Base-by-base conservation (phyloP, 2,797 vertebrate species). In the Sebastes jordani region DNA sequence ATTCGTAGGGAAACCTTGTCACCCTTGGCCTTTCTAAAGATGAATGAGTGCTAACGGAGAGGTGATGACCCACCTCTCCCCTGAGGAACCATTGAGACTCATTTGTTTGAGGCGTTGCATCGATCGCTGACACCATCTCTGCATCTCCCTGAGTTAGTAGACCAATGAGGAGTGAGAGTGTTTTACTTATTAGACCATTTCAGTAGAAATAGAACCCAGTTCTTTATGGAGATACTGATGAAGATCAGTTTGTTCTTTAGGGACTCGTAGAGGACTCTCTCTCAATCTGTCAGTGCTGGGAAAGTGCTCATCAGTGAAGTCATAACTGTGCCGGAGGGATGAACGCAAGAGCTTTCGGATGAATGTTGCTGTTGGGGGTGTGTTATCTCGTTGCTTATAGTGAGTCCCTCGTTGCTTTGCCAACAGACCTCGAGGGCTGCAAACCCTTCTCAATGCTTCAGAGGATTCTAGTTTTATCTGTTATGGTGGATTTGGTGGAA, bases 191-290 rank as follows among this genome's bases (percentile, higher is more conserved):
- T 7, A 7, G 66, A 55, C 29, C 74, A 11, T 82, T 77, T 74
- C 52, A 56, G 54, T 6, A n/a, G 9, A 10, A 10, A 6, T 71
- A 23, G 34, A 58, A 42, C 30, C n/a, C 56, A 11, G 11, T 25
- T 62, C 36, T 60, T 80, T 73, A 76, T 66, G 72, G 76, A 76
- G 79, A 62, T 52, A 36, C 52, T 70, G 65, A 27, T 49, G 56
- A 66, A 69, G 59, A 84, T 80, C 29, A 14, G 9, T 70, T 42
- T 25, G 56, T 62, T 61, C 72, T 27, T 14, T 8, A 23, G 58
- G 60, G 55, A 62, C 36, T 3, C 25, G n/a, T 29, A 69, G 71
- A 60, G 8, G 59, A 0, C 2, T 36, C 71, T 66, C 0, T 42
- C 38, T 68, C 11, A 4, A 11, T 71, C 61, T 9, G 27, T 7